Evolutionary conservation across 2,113 vertebrate species (phyloP), one percentile per base, ranked within the genome.

Genomic region (Megaceryle torquata): DNA sequence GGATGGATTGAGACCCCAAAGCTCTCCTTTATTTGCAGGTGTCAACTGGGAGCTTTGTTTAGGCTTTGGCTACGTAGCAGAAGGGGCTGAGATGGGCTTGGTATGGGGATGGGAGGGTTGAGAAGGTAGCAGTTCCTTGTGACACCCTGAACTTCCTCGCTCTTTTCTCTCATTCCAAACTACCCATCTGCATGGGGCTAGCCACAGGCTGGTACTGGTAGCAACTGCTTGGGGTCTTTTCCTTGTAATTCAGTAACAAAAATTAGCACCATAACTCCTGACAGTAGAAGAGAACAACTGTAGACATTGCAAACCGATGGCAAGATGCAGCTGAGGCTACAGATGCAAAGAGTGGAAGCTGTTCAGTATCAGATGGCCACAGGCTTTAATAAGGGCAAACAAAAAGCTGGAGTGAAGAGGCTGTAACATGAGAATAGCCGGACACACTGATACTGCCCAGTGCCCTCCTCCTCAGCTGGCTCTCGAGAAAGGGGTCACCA

Each of bases 231-330:
- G 10, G 25, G 13, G 6, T 6, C 35, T 41, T 76, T 86, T 15
- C 31, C 35, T 48, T 78, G 63, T 51, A 53, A 74, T 53, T 79
- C 74, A 61, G 26, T 76, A 61, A 26, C 46, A n/a, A 8, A 74
- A 72, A 68, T 35, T 76, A 87, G 10, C 76, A 53, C 31, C 43
- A 22, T 10, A n/a, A 21, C 1, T 21, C 44, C 53, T 4, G 10
- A 28, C 9, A 56, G 35, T 10, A 63, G 88, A 51, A 0, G 0
- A 20, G 57, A 50, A 37, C 39, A 88, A 29, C 37, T 35, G 20
- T 33, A 81, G 67, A 35, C 11, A 9, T 65, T 59, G 64, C 31
- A 70, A 51, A 74, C 44, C 48, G 25, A 51, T 28, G 53, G 37
- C 28, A 90, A 68, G 31, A 25, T 20, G 56, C 17, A 29, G 37